Base-by-base conservation (phyloP, 2,797 vertebrate species). In the Heterohyrax brucei region DNA sequence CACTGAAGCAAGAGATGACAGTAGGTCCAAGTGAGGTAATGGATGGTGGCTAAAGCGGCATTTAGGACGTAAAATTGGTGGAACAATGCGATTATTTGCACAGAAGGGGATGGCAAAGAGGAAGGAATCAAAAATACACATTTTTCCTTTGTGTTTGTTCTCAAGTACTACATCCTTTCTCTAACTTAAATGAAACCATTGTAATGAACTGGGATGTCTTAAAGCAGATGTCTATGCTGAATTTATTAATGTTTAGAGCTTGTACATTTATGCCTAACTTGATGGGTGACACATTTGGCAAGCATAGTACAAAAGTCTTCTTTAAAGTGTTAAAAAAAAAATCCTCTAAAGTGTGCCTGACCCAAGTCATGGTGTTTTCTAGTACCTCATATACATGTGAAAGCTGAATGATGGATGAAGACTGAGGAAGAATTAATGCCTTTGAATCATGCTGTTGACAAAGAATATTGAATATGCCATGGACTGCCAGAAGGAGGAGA, bases 181-280 rank as follows among this genome's bases (percentile, higher is more conserved):
- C 53, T 73, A 93, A 81, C 66, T 89, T 53, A 92, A 90, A 88
- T 39, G 2, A 91, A 97, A 86, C 28, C 77, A 30, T 30, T 80
- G 18, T 39, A 91, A 95, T 87, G 89, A 96, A 87, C 28, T 68
- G 22, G 6, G 7, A 16, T 95, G 73, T 39, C 83, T 87, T 89
- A 79, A 2, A 95, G 39, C 12, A 75, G 81, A 77, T 92, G 80
- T 33, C 53, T 7, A 80, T 86, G 30, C 16, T 80, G 77, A 94
- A 93, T 81, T 94, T 93, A 83, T 80, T 77, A 96, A 80, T 81
- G 2, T 85, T 44, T 94, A 39, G 62, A 21, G 9, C 5, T 90
- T 64, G 28, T 28, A 94, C 93, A 95, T 94, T 87, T 94, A 86
- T 90, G 26, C 39, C 85, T 88, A 80, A 92, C 7, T 91, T 82